Base-by-base conservation (phyloP, 2,113 vertebrate species). In the Amphilophus citrinellus region DNA sequence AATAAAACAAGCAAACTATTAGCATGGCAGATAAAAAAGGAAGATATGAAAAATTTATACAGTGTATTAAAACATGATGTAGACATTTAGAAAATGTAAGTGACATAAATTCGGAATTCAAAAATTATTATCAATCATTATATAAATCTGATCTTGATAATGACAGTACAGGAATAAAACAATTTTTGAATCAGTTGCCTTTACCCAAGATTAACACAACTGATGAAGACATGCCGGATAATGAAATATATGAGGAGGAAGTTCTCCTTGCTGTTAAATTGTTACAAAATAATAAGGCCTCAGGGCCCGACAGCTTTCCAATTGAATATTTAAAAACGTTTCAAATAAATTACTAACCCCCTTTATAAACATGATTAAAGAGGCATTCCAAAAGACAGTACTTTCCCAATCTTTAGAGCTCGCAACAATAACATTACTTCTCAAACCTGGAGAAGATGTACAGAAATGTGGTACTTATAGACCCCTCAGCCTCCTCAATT, bases 211-310 rank as follows among this genome's bases (percentile, higher is more conserved):
- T 76, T 37, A 42, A 22, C 56, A 42, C 56, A 59, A 18, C 57
- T 37, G 37, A 37, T 3, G 9, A 37, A 9, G 7, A 37, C 37
- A 37, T 9, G 8, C 7, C 9, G 37, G 37, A 37, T 37, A 37
- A 9, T 37, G 37, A 37, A 9, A 37, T 37, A 37, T 2, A 9
- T 37, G 37, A 9, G 0, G 60, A 62, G 0, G 11, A 78, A 0
- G 30, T 79, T 35, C 7, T 30, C 14, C 42, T 79, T 7, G 20
- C 13, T 79, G 27, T 1, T 37, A 11, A 79, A 79, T 79, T 0
- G 0, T 77, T 50, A 61, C 39, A 61, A 77, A 65, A 24, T n/a
- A 42, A 22, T 15, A 65, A 65, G 8, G 62, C 37, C 20, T 37
- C 20, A 15, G 20, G 62, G 10, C 6, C 35, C 0, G 20, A 63